A percentile compares a stretch with the other conserved stretches of the same genome.
Evolutionary conservation across 2,888 invertebrate species (phyloP).

Genomic region (Eupithecia pulchellata): DNA sequence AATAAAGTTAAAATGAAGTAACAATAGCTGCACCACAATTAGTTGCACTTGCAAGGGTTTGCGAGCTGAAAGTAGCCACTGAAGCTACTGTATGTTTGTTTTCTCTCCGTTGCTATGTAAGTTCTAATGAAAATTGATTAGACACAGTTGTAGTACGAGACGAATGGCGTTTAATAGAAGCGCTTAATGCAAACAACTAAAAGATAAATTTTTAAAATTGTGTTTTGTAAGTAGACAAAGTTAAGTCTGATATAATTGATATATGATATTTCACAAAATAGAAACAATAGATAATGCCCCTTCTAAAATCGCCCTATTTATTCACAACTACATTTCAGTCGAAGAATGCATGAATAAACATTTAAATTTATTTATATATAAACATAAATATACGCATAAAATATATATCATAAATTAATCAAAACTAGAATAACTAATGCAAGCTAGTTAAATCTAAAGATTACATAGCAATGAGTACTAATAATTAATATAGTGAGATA

Average conservation of each 20-base stretch:
- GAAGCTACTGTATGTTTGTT: constrained; percentile 39
- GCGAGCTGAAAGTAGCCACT: constrained; percentile 53
- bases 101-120: constrained; percentile 27
- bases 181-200: neutral
- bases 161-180: constrained; percentile 22
- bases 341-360: too few relatives aligned
- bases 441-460: too few relatives aligned
- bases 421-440: too few relatives aligned
- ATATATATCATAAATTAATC: too few relatives aligned
- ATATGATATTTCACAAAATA: neutral
- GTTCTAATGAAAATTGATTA: constrained; percentile 40
- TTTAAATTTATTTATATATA: neutral
- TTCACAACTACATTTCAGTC: neutral
- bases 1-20: constrained; percentile 35
- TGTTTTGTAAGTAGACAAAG: neutral
- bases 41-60: constrained; percentile 56
- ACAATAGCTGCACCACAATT: constrained; percentile 50
- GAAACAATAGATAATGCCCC: neutral
- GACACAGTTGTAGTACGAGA: constrained; percentile 32
- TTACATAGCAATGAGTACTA: too few relatives aligned
- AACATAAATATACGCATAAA: too few relatives aligned
- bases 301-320: neutral
- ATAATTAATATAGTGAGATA: too few relatives aligned
- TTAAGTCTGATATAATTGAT: neutral
- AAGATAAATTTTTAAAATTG: neutral